phyloP scores from a whole-genome alignment of 1,140 invertebrate species.

The Notospermus geniculatus region DNA sequence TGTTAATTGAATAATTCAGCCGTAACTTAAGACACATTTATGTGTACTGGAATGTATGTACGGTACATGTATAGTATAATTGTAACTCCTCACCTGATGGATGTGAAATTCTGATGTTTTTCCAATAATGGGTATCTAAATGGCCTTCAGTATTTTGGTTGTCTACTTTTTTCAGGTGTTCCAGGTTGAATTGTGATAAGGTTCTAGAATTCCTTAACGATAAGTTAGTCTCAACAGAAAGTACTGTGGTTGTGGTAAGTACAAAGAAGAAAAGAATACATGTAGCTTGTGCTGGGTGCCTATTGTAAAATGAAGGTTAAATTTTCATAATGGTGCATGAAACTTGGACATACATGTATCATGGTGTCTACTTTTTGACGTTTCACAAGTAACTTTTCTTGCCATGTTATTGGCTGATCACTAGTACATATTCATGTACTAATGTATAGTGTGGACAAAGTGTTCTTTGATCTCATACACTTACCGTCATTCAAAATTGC shows the following conservation, averaged over 20 bases:
- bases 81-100: no score
- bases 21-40: no score
- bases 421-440: no score
- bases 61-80: no score
- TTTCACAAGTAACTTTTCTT: background rate
- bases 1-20: constrained; percentile 15
- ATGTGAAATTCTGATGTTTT: no score
- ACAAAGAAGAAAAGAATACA: no score
- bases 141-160: constrained; percentile 16
- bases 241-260: background rate
- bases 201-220: constrained; percentile 29
- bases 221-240: background rate
- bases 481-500: background rate
- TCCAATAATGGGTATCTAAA: no score
- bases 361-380: background rate
- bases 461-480: background rate
- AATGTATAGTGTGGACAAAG: background rate
- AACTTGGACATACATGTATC: background rate
- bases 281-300: background rate
- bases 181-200: constrained; percentile 30
- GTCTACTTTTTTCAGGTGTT: constrained; percentile 25
- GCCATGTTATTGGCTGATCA: background rate
- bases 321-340: background rate
- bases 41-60: no score
- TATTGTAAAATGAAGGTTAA: background rate